Base-by-base conservation (phyloP, 2,888 invertebrate genomes). In the Meteorus cinctellus region DNA sequence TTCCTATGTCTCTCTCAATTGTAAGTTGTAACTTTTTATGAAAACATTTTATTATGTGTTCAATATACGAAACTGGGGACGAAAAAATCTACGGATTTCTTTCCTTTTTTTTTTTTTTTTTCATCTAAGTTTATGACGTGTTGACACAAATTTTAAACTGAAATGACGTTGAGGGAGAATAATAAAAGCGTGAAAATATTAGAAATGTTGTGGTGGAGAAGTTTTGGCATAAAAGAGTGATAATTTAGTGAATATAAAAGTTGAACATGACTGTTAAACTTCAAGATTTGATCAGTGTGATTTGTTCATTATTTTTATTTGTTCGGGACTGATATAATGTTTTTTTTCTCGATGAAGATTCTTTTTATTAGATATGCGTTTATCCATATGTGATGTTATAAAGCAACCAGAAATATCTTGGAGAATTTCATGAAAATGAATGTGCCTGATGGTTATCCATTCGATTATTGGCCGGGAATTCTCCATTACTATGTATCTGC, bases 401-500 rank as follows among this genome's bases (percentile, higher is more conserved):
- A 65, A 65, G 65, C 36, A 19, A n/a, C 24, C 63, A 19, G 36
- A 36, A 36, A 65, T 34, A 36, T 65, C 19, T 5, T 14, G n/a
- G 16, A 63, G 36, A 65, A 36, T 36, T 55, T 55, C 55, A 55
- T 45, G 51, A 74, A 59, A 71, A 31, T 55, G 66, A 66, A 75
- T 76, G 24, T 31, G 75, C 74, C 41, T 45, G 81, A 82, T 82
- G 55, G 69, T 77, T 79, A 81, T 82, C 80, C 80, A 85, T 83
- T 84, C 87, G 88, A 89, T 89, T 88, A 89, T 89, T 86, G 87
- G 84, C 86, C 72, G 67, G 66, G 86, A 89, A 89, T 89, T 87
- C 87, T 88, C 88, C 83, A 89, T 89, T 89, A 89, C 88, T 89
- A 89, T 89, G 89, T 89, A 89, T 89, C 89, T 83, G 79, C 66